Evolutionary conservation across 2,888 invertebrate genomes (phyloP).

Genomic region (Eupithecia inturbata): DNA sequence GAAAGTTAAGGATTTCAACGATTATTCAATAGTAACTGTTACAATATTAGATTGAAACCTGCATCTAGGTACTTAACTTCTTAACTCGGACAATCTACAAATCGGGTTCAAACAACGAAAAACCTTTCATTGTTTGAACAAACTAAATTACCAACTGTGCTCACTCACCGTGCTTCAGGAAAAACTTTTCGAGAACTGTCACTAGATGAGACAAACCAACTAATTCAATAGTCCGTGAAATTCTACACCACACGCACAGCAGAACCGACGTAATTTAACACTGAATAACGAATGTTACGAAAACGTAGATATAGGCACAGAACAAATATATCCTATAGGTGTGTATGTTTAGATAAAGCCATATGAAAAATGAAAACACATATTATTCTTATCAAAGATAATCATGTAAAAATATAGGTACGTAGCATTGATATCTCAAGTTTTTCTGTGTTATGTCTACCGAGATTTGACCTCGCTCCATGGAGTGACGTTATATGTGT

Average conservation of each 20-base stretch:
- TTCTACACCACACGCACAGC: constrained; percentile 30
- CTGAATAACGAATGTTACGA: constrained; percentile 27
- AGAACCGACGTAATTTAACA: constrained; percentile 31
- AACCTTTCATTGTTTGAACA: constrained; percentile 15
- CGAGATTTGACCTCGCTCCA: constrained; percentile 47
- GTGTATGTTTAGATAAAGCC: constrained; percentile 42
- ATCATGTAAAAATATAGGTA: constrained; percentile 41
- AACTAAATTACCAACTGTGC: constrained; percentile 11
- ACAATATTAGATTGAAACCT: neutral
- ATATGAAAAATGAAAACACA: constrained; percentile 40
- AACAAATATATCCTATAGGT: too few relatives aligned
- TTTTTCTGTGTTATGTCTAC: constrained; percentile 43
- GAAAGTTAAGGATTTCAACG: neutral
- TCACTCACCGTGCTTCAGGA: constrained; percentile 35
- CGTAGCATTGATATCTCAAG: constrained; percentile 40
- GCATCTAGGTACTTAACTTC: neutral
- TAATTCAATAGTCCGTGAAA: constrained; percentile 33
- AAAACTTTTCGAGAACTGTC: constrained; percentile 19
- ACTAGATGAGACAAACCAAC: constrained; percentile 23
- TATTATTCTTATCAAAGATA: constrained; percentile 43
- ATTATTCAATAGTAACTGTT: neutral
- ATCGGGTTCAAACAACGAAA: constrained; percentile 17
- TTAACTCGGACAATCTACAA: constrained; percentile 9
- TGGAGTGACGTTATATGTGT: constrained; percentile 50
- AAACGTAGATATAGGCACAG: constrained; percentile 20